phyloP scores from a whole-genome alignment of 2,797 vertebrate species.

The Darevskia mixta region DNA sequence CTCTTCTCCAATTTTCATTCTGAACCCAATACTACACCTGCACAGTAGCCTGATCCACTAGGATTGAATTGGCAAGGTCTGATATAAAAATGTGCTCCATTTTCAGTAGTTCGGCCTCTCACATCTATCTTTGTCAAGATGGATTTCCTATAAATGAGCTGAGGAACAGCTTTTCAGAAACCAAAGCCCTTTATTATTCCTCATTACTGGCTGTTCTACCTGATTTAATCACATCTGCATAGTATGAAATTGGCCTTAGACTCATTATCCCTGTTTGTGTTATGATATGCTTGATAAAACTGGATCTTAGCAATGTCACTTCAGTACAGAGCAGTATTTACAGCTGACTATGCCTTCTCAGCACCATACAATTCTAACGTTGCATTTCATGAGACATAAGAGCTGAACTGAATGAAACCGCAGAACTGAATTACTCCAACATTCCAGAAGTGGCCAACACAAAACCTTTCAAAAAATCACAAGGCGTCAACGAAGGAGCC shows the following conservation, averaged over 20 bases:
- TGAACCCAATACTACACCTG: background rate
- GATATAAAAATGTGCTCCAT: slow-evolving; percentile 12
- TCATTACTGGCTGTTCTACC: slow-evolving; percentile 78
- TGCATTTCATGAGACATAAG: background rate
- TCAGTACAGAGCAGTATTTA: slow-evolving; percentile 61
- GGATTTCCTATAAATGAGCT: slow-evolving; percentile 66
- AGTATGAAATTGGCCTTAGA: slow-evolving; percentile 70
- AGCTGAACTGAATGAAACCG: background rate
- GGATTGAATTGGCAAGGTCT: background rate
- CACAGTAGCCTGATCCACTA: background rate
- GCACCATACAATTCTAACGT: slow-evolving; percentile 58
- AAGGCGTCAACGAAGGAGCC: background rate
- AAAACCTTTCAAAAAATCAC: background rate
- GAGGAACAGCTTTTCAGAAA: slow-evolving; percentile 66
- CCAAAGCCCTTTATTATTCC: slow-evolving; percentile 71
- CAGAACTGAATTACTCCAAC: background rate
- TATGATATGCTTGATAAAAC: slow-evolving; percentile 67
- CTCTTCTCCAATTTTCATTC: background rate
- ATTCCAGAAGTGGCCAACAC: background rate
- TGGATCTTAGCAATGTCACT: slow-evolving; percentile 60
- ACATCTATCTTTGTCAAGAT: slow-evolving; percentile 59
- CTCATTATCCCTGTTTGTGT: slow-evolving; percentile 70
- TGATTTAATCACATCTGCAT: slow-evolving; percentile 79
- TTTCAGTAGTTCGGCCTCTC: background rate
- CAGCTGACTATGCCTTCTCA: slow-evolving; percentile 36